Evolutionary conservation across 1,140 invertebrate genomes (phyloP), one percentile per base, ranked within the genome.

Genomic region (Drosophila teissieri): DNA sequence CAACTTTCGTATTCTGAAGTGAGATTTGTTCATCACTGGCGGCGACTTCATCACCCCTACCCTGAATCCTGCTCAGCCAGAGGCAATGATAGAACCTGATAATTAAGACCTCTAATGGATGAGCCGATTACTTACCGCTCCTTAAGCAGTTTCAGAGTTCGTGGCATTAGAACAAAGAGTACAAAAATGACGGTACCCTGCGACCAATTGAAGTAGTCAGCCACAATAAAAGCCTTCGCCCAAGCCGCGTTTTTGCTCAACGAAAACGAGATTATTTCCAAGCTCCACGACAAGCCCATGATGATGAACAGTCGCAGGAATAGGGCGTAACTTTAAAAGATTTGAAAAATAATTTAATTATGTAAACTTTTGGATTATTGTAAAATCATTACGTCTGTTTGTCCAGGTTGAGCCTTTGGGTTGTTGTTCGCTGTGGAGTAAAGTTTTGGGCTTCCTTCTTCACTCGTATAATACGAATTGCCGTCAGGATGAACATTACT

Each of bases 261-360:
- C 22, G 78, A 24, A 62, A 78, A 82, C 1, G 73, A 37, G 3
- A 96, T 75, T 63, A 95, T 93, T 80, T 96, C 96, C 89, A 94
- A 93, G 5, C 94, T 93, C 96, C 96, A 96, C 39, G 94, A 94
- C 10, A 96, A 93, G 1, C 95, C 95, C 95, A 96, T 96, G 0
- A 96, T 94, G 39, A 96, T 93, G 51, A 96, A 95, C 0, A 96
- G 85, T 62, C 96, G 96, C 22, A 96, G 49, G 70, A 95, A 96
- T 0, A 96, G 80, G 48, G 94, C 93, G 73, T 95, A 95, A 81
- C 95, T 96, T 10, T 31, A 10, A 31, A 31, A 31, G 31, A 8
- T 8, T 8, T 3, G 0, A 7, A 31, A 10, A 31, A 31, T 31
- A 31, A 8, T 8, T 31, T 0, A 31, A 31, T 7, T 0, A 4